Conservation (phyloP, 2,888 invertebrate species). For the Eudemis profundana region DNA sequence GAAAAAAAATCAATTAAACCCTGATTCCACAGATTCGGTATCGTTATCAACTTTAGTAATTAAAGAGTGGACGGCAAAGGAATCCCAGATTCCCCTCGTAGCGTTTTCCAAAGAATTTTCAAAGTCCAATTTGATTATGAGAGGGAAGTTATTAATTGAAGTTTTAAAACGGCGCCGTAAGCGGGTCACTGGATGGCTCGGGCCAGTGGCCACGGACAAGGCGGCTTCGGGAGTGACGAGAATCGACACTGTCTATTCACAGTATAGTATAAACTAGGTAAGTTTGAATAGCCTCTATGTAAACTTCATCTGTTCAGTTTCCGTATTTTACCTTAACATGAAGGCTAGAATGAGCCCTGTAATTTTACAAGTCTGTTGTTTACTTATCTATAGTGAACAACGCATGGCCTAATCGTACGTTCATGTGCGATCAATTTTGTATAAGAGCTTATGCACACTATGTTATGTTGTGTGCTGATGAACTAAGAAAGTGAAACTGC, state of each 20-base stretch:
- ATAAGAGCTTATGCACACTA: too few species aligned
- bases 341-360: too few species aligned
- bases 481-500: too few species aligned
- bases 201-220: slow-evolving; percentile 32
- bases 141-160: slow-evolving; percentile 69
- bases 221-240: slow-evolving; percentile 13
- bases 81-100: slow-evolving; percentile 56
- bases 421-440: too few species aligned
- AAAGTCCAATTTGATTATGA: slow-evolving; percentile 67
- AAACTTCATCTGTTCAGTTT: neutral
- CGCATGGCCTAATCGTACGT: too few species aligned
- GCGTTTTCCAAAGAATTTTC: slow-evolving; percentile 57
- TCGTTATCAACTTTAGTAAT: slow-evolving; percentile 67
- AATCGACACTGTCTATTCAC: slow-evolving; percentile 4
- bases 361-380: too few species aligned
- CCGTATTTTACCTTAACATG: too few species aligned
- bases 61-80: slow-evolving; percentile 61
- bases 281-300: neutral
- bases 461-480: too few species aligned
- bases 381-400: too few species aligned
- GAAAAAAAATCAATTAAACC: slow-evolving; percentile 45
- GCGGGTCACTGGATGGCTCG: slow-evolving; percentile 48
- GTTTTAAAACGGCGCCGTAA: slow-evolving; percentile 59
- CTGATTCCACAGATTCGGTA: slow-evolving; percentile 49
- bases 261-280: neutral